phyloP scores from a whole-genome alignment of 37 sponge, comb jelly and placozoan genomes.

The Spongilla lacustris region DNA sequence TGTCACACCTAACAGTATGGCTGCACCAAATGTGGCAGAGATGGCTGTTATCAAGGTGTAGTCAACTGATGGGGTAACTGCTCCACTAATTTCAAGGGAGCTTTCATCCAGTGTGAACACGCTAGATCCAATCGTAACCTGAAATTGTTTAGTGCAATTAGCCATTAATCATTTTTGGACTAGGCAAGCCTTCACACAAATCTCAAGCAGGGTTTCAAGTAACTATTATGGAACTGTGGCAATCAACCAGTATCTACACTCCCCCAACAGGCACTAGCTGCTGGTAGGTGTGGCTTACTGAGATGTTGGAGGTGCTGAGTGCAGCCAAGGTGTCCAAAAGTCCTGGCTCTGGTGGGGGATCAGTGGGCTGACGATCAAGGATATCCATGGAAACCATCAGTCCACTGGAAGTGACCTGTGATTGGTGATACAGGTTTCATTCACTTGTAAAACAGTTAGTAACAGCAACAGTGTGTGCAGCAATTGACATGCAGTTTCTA shows the following conservation, averaged over 20 bases:
- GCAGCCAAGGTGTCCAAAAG: neutral
- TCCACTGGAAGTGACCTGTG: neutral
- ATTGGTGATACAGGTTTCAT: too few species aligned
- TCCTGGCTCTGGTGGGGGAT: conserved; percentile 40
- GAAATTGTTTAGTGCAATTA: too few species aligned
- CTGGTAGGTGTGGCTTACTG: neutral
- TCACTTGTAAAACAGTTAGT: too few species aligned
- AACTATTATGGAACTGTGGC: too few species aligned
- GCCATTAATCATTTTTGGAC: too few species aligned
- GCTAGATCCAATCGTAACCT: neutral
- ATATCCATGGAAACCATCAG: conserved; percentile 37
- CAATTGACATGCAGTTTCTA: too few species aligned
- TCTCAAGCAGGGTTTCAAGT: too few species aligned
- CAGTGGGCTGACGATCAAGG: conserved; percentile 52
- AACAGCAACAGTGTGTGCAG: too few species aligned
- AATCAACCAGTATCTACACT: too few species aligned
- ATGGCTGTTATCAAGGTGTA: neutral
- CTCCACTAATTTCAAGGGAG: neutral
- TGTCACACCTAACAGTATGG: neutral
- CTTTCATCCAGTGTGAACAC: neutral
- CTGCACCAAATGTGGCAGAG: neutral
- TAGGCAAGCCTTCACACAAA: too few species aligned
- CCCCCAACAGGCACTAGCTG: too few species aligned
- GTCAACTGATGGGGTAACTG: neutral
- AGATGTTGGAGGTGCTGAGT: neutral